phyloP scores from a whole-genome alignment of 1,140 invertebrate species.

The Acyrthosiphon pisum region DNA sequence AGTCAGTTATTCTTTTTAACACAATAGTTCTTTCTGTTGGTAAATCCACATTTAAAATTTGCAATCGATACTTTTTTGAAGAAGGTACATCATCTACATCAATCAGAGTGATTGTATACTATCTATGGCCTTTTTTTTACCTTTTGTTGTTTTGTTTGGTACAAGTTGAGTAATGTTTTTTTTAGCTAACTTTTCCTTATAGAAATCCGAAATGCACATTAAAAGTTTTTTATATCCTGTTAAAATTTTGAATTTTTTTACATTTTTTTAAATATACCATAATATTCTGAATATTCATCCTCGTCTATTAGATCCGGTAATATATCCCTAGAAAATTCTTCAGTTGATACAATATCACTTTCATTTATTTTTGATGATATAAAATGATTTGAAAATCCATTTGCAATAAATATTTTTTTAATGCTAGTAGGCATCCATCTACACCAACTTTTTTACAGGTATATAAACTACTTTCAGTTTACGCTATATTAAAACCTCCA shows the following conservation, averaged over 20 bases:
- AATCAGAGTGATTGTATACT: not conserved
- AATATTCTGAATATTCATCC: not conserved
- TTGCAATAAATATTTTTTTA: not conserved
- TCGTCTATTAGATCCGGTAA: not conserved
- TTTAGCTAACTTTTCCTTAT: not conserved
- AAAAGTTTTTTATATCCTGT: not conserved
- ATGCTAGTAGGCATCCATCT: too few species aligned
- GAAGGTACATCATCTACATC: not conserved
- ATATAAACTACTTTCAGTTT: too few species aligned
- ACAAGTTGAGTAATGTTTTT: not conserved
- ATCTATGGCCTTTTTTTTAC: not conserved
- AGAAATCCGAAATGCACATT: not conserved
- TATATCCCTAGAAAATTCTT: not conserved
- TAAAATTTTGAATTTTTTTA: not conserved
- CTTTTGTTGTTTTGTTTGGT: not conserved
- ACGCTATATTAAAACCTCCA: too few species aligned
- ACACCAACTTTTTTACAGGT: too few species aligned
- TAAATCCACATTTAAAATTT: not conserved
- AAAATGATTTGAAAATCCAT: constrained; percentile 3
- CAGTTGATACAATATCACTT: not conserved
- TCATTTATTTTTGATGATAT: not conserved
- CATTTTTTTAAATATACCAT: not conserved
- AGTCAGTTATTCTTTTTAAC: not conserved
- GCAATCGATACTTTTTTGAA: not conserved
- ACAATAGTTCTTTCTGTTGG: not conserved